phyloP scores from a whole-genome alignment of 1,140 invertebrate genomes.

The Ylistrum balloti region DNA sequence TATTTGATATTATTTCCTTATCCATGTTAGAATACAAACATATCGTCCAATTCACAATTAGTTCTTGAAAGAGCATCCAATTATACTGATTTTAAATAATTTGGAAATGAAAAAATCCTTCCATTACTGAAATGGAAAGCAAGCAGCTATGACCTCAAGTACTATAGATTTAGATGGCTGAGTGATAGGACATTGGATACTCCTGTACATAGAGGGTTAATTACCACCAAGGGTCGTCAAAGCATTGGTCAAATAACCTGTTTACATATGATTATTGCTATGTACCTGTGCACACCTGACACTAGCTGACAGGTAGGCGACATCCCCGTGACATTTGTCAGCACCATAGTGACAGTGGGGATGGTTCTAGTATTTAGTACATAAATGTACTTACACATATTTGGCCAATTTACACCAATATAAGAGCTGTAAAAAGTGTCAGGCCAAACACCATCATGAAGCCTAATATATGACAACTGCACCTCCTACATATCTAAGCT shows the following conservation, averaged over 20 bases:
- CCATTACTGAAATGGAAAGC: too few relatives aligned
- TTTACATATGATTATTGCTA: conserved; percentile 29
- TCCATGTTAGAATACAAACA: too few relatives aligned
- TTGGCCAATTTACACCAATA: conserved; percentile 9
- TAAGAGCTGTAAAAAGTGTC: neutral
- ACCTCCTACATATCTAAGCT: neutral
- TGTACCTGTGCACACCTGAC: conserved; percentile 31
- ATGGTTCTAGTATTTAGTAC: neutral
- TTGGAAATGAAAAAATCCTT: too few relatives aligned
- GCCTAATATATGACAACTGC: neutral
- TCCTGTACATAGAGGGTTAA: neutral
- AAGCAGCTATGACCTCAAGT: too few relatives aligned
- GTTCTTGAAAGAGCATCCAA: too few relatives aligned
- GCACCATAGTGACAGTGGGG: neutral
- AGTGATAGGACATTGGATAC: neutral
- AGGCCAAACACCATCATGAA: neutral
- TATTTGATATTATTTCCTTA: neutral
- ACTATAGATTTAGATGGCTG: neutral
- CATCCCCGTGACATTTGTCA: neutral
- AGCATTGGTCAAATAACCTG: neutral
- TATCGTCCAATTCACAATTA: too few relatives aligned
- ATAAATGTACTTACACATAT: neutral
- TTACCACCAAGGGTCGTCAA: conserved; percentile 6
- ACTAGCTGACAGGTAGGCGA: neutral
- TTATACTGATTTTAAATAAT: too few relatives aligned